Evolutionary conservation across 2,113 vertebrate species (phyloP).

Genomic region (Mola mola): DNA sequence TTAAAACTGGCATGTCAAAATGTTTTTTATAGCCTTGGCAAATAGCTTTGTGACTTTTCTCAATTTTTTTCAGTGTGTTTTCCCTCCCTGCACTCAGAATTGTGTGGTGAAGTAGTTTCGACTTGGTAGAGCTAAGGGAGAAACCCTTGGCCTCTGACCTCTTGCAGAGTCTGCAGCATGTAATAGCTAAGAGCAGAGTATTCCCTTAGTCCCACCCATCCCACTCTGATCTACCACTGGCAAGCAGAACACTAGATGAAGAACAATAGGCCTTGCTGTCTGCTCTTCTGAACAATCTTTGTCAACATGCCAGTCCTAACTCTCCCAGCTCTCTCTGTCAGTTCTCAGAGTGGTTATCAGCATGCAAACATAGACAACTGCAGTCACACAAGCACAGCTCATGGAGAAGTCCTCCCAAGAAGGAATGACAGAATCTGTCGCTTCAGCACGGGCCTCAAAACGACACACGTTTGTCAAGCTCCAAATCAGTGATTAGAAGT

Average conservation of each 20-base stretch:
- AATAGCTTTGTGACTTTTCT: constrained; percentile 69
- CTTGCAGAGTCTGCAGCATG: constrained; percentile 64
- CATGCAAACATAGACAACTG: constrained; percentile 54
- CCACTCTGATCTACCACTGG: constrained; percentile 72
- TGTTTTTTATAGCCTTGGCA: constrained; percentile 75
- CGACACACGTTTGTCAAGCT: neutral
- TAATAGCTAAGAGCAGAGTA: constrained; percentile 64
- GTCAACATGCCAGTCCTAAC: constrained; percentile 60
- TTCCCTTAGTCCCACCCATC: constrained; percentile 64
- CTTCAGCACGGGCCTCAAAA: constrained; percentile 5
- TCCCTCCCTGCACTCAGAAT: constrained; percentile 46
- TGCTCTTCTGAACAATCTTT: constrained; percentile 62
- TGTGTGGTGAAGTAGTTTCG: constrained; percentile 60
- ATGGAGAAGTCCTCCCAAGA: constrained; percentile 4
- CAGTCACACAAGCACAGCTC: constrained; percentile 12
- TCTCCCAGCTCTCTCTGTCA: constrained; percentile 47
- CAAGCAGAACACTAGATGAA: constrained; percentile 65
- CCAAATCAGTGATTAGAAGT: neutral
- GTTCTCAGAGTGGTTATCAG: constrained; percentile 57
- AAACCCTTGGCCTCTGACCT: constrained; percentile 78
- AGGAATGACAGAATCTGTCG: neutral
- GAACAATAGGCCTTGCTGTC: constrained; percentile 75
- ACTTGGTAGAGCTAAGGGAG: constrained; percentile 61
- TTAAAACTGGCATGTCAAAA: constrained; percentile 80
- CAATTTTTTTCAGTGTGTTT: constrained; percentile 61